Evolutionary conservation across 2,888 invertebrate species (phyloP), one percentile per base, ranked within the genome.

Genomic region (Lasioglossum lativentre): DNA sequence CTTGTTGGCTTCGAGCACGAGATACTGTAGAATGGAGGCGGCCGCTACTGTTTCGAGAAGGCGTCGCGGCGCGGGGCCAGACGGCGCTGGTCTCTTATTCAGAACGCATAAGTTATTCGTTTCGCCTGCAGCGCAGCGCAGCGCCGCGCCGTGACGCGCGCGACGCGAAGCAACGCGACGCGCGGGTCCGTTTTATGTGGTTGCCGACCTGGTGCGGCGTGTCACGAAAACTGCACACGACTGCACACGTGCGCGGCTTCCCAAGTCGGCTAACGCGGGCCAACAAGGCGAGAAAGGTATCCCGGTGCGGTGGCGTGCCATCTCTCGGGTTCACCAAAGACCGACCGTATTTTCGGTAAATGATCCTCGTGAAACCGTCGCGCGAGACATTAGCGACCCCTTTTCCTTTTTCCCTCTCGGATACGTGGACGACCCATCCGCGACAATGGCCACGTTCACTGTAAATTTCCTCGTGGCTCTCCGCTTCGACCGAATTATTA

Each of bases 51-150:
- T 71, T 72, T 68, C 76, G 52, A 79, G 82, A 71, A 73, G 75
- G 84, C 52, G 71, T 78, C 30, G n/a, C n/a, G 59, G 71, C 71
- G 73, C 81, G 42, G 38, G 72, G 71, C 59, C 89, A 85, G 83
- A 83, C 82, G 84, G 84, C 34, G 63, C 66, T 77, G 81, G 78
- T 86, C 86, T 82, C 81, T 85, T 89, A 89, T 88, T 90, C 88
- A 80, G 86, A 86, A 80, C 86, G 85, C 85, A 90, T 82, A 88
- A 88, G 84, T 90, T 90, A 89, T 89, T 90, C 89, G 90, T 86
- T 88, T 88, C 86, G 90, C 70, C 83, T 75, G 82, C 86, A 76
- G 78, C 86, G 78, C 86, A 76, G 78, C 86, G 78, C 56, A 45
- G 74, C 45, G 66, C 75, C n/a, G 38, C 42, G 42, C 4, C 42